phyloP scores from a whole-genome alignment of 2,113 vertebrate species.

The Andinoacara biseriatus region DNA sequence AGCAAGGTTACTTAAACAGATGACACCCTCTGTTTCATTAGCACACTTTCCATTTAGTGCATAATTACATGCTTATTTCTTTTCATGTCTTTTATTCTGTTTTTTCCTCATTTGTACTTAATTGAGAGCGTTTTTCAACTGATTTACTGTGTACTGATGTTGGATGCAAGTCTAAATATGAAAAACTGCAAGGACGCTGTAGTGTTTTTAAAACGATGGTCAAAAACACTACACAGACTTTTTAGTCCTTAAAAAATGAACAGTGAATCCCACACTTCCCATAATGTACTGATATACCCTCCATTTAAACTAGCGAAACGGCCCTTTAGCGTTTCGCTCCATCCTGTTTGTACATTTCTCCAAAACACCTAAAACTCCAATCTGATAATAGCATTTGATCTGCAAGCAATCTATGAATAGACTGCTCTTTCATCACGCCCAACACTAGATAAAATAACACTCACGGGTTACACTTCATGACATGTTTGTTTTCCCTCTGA shows the following conservation, averaged over 20 bases:
- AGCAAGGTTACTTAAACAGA: neutral
- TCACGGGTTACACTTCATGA: slow-evolving; percentile 19
- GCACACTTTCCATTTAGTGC: neutral
- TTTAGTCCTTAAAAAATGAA: accelerated
- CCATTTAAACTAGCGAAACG: neutral
- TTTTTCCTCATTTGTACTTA: neutral
- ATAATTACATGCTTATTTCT: neutral
- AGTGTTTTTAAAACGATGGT: too few species aligned
- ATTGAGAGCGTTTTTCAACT: neutral
- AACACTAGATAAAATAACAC: slow-evolving; percentile 5
- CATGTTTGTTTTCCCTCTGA: slow-evolving; percentile 47
- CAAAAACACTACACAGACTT: neutral
- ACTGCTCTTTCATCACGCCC: slow-evolving; percentile 1
- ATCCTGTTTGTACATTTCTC: neutral
- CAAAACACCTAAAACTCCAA: neutral
- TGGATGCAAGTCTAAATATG: neutral
- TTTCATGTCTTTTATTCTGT: neutral
- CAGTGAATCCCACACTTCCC: neutral
- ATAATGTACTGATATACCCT: neutral
- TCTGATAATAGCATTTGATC: slow-evolving; percentile 23
- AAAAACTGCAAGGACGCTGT: neutral
- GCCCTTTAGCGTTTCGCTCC: neutral
- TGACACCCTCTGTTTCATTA: neutral
- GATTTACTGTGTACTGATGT: neutral
- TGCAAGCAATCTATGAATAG: neutral